phyloP scores from a whole-genome alignment of 1,140 invertebrate species.

The Sarcophaga bullata region DNA sequence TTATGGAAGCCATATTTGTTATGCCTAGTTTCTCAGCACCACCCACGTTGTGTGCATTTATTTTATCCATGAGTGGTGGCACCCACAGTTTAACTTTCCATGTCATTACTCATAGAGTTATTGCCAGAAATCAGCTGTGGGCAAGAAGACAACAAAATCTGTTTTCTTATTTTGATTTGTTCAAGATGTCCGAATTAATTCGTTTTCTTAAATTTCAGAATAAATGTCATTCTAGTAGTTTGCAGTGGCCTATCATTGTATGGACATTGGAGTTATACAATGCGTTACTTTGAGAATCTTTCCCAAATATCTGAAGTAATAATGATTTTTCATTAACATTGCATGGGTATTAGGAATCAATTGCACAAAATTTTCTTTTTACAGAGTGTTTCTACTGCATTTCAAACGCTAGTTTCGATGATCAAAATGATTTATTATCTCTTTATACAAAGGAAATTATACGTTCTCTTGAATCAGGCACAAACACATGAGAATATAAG shows the following conservation, averaged over 20 bases:
- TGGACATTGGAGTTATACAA: constrained; percentile 54
- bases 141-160: too few relatives aligned
- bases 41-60: too few relatives aligned
- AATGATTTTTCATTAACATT: constrained; percentile 6
- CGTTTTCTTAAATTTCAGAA: constrained; percentile 21
- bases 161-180: too few relatives aligned
- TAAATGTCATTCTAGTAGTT: constrained; percentile 49
- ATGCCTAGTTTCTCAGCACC: too few relatives aligned
- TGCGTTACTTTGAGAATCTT: constrained; percentile 50
- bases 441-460: constrained; percentile 49
- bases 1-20: too few relatives aligned
- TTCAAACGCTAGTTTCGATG: constrained; percentile 53
- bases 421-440: constrained; percentile 57
- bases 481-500: constrained; percentile 51
- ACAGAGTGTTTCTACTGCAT: constrained; percentile 52
- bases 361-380: neutral
- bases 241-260: constrained; percentile 52
- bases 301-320: constrained; percentile 51
- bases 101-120: too few relatives aligned
- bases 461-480: constrained; percentile 47
- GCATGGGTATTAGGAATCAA: neutral
- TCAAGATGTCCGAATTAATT: neutral
- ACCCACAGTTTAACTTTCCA: too few relatives aligned
- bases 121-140: too few relatives aligned
- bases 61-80: too few relatives aligned